These are phyloP conservation scores for Mermis nigrescens DNA, from an alignment of 2,888 invertebrate genomes.

Conservation along the genomic window DNA sequence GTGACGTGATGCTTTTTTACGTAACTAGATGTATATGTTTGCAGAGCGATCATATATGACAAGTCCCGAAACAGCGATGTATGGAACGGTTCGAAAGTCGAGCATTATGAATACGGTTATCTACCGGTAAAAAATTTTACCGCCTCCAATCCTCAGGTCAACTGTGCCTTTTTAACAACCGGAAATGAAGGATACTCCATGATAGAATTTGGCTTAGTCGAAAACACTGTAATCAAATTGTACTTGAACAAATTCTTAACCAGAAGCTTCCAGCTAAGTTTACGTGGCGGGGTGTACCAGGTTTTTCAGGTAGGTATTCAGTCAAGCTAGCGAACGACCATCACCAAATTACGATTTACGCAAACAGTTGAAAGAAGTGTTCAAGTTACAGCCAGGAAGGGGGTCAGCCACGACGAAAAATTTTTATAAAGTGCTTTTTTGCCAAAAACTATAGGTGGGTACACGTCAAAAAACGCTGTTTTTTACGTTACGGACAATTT, in stretches of 20 bases:
- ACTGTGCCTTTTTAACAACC: background rate
- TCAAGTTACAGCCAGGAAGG: no score
- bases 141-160: background rate
- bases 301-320: slow-evolving; percentile 2
- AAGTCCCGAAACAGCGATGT: background rate
- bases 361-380: no score
- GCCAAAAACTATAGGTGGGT: no score
- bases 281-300: background rate
- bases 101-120: background rate
- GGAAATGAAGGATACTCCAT: background rate
- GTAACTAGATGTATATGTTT: background rate
- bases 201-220: background rate
- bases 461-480: no score
- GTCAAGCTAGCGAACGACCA: background rate
- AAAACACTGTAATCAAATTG: background rate
- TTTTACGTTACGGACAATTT: no score
- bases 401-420: no score
- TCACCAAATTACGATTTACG: background rate
- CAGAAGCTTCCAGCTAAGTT: background rate
- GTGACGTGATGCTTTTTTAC: no score
- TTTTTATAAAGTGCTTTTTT: no score
- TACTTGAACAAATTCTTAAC: background rate
- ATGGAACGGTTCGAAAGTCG: background rate
- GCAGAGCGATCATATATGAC: background rate
- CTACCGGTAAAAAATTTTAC: background rate